Percentiles rank a stretch among this genome's conserved stretches.
Conservation (phyloP, 1,140 invertebrate genomes). For the Triops longicaudatus region DNA sequence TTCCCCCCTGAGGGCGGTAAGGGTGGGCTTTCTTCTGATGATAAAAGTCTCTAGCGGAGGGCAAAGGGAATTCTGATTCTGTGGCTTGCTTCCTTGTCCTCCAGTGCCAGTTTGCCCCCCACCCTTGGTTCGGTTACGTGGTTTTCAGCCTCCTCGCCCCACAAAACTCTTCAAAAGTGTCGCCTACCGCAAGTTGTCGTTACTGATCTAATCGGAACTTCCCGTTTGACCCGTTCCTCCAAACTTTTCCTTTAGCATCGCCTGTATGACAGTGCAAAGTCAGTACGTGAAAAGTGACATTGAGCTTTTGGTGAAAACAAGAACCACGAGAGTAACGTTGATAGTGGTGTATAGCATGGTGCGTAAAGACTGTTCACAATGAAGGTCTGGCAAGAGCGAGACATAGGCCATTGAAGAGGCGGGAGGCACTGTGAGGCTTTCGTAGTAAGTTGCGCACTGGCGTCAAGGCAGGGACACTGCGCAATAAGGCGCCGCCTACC, state of each 20-base stretch:
- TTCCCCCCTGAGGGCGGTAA: neutral
- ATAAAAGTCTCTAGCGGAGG: slow-evolving; percentile 4
- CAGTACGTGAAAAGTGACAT: no score
- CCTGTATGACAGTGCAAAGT: neutral
- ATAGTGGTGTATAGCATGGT: neutral
- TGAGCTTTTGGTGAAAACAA: no score
- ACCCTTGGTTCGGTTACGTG: neutral
- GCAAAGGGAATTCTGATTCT: neutral
- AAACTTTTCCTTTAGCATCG: neutral
- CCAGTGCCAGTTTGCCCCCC: neutral
- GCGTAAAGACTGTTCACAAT: neutral
- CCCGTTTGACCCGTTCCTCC: no score
- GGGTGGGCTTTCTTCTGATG: neutral
- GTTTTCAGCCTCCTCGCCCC: neutral
- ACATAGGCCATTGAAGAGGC: neutral
- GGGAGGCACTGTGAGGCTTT: neutral
- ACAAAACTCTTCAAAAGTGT: neutral
- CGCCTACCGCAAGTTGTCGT: no score
- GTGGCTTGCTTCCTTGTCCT: slow-evolving; percentile 7
- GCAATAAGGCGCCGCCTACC: neutral
- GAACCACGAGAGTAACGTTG: neutral
- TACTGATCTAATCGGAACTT: no score
- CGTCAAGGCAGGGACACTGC: neutral
- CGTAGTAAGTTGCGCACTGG: neutral
- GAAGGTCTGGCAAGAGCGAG: neutral